Base-by-base conservation (phyloP, 2,797 vertebrate genomes). In the Craterocephalus amniculus region DNA sequence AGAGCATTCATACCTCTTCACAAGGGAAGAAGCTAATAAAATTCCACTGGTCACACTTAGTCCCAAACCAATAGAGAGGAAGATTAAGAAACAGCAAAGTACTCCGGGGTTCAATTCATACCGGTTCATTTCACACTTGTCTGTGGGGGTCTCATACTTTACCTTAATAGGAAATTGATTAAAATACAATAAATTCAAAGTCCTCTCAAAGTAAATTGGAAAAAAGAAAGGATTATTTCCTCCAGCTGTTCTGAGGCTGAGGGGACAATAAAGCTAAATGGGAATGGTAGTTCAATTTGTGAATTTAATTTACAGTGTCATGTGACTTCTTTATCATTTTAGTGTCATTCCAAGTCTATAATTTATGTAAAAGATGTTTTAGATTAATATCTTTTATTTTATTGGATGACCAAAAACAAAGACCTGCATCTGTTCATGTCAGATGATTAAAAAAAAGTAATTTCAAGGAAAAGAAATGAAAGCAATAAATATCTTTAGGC, bases 31-130 rank as follows among this genome's bases (percentile, higher is more conserved):
- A 35, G 52, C 43, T 58, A 85, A 85, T 83, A 79, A 57, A 86
- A 84, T 83, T 78, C 58, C 31, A 54, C 38, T 55, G n/a, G 60
- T 83, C 74, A 79, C 83, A 88, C 70, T 81, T 71, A 82, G 81
- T 83, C 76, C 76, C 67, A 72, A 59, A 71, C 74, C 86, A 85
- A 49, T 62, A 71, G 76, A 87, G 76, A 74, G 74, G 78, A 88
- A 84, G 79, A 82, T 78, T 84, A 68, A 78, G 49, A 61, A 48
- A 58, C 45, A 54, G 56, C 32, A 63, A 65, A 68, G 40, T 65
- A 72, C 59, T 22, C 54, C 3, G 16, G 48, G 58, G 38, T 68
- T 60, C 29, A 38, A 2, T 74, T 79, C 57, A 69, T 26, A 65
- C 31, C n/a, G 35, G 59, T 67, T 63, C 49, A 26, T 63, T 71